phyloP scores from a whole-genome alignment of 2,113 vertebrate species.

The Leucosticte australis region DNA sequence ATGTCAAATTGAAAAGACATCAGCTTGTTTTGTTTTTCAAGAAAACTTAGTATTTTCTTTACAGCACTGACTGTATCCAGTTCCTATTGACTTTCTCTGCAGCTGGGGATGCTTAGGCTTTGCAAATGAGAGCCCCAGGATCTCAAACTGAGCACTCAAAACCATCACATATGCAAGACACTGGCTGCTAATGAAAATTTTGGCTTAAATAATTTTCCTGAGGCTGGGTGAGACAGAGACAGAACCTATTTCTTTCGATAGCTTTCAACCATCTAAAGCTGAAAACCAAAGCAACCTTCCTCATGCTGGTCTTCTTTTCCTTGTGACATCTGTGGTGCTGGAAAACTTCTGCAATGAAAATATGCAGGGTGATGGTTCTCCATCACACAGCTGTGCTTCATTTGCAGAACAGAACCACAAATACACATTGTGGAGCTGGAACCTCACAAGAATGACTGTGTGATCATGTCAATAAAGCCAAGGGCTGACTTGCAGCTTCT shows the following conservation, averaged over 20 bases:
- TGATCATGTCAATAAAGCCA: not conserved
- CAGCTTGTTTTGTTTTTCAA: slow-evolving; percentile 7
- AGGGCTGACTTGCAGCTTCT: not conserved
- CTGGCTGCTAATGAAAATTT: not conserved
- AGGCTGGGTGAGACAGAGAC: not conserved
- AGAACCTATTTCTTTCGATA: not conserved
- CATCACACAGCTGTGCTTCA: not conserved
- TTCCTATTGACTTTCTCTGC: not conserved
- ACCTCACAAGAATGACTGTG: not conserved
- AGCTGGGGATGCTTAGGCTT: slow-evolving; percentile 19
- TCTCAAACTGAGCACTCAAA: not conserved
- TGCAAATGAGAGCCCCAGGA: not conserved
- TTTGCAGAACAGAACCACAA: not conserved
- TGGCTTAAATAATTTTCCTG: not conserved
- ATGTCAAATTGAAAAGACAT: slow-evolving; percentile 28
- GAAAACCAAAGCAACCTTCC: not conserved
- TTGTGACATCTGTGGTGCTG: not conserved
- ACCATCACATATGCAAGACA: not conserved
- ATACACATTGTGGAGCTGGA: not conserved
- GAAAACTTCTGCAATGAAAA: not conserved
- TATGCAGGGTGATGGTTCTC: not conserved
- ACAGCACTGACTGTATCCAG: not conserved
- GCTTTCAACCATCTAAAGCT: not conserved
- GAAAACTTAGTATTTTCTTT: not conserved
- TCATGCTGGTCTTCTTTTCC: not conserved